Evolutionary conservation across 2,113 vertebrate genomes (phyloP).

Genomic region (Corythornis madagascariensis): DNA sequence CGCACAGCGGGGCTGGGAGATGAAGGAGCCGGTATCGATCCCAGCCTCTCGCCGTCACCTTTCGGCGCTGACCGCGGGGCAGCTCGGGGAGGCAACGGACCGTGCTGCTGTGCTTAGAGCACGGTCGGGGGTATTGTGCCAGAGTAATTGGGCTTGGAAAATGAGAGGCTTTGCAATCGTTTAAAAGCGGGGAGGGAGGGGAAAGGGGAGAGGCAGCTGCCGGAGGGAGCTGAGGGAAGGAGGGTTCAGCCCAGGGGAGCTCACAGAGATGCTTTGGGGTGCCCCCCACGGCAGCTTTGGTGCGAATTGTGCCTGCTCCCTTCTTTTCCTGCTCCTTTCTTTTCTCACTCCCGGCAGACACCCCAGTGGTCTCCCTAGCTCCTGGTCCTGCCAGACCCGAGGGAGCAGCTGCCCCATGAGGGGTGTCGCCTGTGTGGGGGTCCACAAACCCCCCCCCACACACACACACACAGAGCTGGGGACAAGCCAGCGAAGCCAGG

Average conservation of each 20-base stretch:
- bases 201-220: not conserved
- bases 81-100: not conserved
- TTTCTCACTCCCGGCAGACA: not conserved
- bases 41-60: not conserved
- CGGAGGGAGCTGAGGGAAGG: not conserved
- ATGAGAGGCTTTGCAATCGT: not conserved
- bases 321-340: not conserved
- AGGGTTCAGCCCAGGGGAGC: not conserved
- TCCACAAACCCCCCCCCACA: not conserved
- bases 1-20: rapidly evolving
- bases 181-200: not conserved
- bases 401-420: not conserved
- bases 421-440: rapidly evolving
- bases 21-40: rapidly evolving
- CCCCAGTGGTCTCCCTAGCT: not conserved
- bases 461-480: not conserved
- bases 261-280: not conserved
- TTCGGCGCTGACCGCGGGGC: not conserved
- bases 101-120: not conserved
- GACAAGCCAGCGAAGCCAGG: not conserved
- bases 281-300: not conserved
- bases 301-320: not conserved
- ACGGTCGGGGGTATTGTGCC: not conserved
- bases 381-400: rapidly evolving
- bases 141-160: not conserved